A percentile compares a stretch with the other conserved stretches of the same genome.
phyloP scores from a whole-genome alignment of 2,113 vertebrate species.

The Heterochromis multidens region DNA sequence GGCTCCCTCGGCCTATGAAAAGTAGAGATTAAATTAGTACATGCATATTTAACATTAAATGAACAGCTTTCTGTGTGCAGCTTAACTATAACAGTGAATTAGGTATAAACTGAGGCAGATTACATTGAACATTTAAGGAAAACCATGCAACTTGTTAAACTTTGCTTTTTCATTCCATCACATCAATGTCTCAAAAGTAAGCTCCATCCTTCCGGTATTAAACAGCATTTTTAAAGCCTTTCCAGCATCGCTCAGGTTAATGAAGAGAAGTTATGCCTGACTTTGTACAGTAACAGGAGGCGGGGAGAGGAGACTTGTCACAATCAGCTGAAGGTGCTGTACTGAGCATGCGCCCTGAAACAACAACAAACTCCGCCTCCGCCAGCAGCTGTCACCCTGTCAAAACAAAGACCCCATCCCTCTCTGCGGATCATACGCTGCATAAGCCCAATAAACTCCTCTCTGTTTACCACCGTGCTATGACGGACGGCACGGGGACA shows the following conservation, averaged over 20 bases:
- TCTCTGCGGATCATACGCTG: conserved; percentile 33
- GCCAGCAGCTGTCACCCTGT: conserved; percentile 87
- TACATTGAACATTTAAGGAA: neutral
- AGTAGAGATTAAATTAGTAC: neutral
- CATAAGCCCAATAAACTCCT: conserved; percentile 34
- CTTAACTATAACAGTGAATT: neutral
- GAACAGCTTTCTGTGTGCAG: no score
- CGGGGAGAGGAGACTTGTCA: conserved; percentile 22
- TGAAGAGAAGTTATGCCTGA: neutral
- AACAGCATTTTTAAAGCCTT: neutral
- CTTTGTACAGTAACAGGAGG: neutral
- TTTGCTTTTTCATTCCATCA: neutral
- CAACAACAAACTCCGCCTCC: conserved; percentile 79
- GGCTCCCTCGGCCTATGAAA: conserved; percentile 87
- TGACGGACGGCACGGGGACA: neutral
- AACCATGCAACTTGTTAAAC: neutral
- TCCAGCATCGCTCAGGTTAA: neutral
- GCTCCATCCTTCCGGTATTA: no score
- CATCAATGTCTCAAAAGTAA: neutral
- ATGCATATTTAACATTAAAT: neutral
- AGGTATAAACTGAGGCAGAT: neutral
- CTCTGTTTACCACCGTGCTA: neutral
- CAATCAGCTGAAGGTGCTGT: conserved; percentile 44
- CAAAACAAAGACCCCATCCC: conserved; percentile 82
- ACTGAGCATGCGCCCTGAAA: conserved; percentile 61